These are phyloP conservation scores for Magallana angulata DNA, from an alignment of 1,140 invertebrate species.

Conservation along the genomic window DNA sequence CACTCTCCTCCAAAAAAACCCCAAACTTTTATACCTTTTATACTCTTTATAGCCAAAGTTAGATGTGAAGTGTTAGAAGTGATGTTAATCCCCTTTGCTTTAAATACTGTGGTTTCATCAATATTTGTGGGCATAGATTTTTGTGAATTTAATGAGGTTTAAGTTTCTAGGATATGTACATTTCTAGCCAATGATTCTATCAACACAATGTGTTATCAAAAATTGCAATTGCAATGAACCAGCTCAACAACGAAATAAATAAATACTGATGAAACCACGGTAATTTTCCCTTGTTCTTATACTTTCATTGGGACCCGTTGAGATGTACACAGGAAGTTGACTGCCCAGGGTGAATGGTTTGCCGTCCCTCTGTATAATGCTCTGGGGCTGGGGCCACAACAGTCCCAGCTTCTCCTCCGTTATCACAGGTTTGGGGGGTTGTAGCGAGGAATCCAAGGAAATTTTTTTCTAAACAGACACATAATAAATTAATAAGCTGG, in stretches of 20 bases:
- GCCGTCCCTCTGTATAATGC: constrained; percentile 82
- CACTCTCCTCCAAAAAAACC: too few relatives aligned
- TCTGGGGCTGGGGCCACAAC: constrained; percentile 85
- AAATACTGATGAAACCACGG: too few relatives aligned
- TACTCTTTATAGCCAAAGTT: too few relatives aligned
- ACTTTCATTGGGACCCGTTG: constrained; percentile 77
- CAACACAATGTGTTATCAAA: too few relatives aligned
- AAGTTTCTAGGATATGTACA: too few relatives aligned
- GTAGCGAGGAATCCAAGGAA: constrained; percentile 53
- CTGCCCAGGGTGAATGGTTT: constrained; percentile 77
- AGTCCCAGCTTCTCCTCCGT: constrained; percentile 80
- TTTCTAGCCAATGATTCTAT: too few relatives aligned
- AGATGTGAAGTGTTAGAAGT: background rate
- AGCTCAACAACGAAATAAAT: too few relatives aligned
- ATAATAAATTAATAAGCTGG: background rate
- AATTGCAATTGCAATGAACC: too few relatives aligned
- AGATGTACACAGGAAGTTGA: constrained; percentile 80
- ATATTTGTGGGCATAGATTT: too few relatives aligned
- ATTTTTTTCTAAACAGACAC: constrained; percentile 55
- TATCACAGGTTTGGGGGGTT: constrained; percentile 72
- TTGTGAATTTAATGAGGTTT: too few relatives aligned
- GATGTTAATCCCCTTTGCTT: background rate
- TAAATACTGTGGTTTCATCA: too few relatives aligned
- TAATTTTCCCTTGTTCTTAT: constrained; percentile 24
- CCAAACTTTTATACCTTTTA: too few relatives aligned